These are phyloP conservation scores for Leptinotarsa texana DNA, from an alignment of 1,140 invertebrate genomes.

Conservation along the genomic window DNA sequence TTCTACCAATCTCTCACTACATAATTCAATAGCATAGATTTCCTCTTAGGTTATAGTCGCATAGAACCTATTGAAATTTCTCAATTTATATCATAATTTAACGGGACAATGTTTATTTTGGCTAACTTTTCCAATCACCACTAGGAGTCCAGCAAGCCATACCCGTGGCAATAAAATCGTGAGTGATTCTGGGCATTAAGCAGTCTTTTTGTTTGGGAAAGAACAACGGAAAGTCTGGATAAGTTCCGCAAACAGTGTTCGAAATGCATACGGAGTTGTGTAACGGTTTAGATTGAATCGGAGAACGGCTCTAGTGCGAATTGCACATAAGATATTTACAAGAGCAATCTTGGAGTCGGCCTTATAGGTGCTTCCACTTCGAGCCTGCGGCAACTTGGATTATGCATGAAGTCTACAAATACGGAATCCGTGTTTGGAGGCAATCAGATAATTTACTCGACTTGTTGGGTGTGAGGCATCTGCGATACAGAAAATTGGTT, in stretches of 20 bases:
- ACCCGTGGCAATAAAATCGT: background rate
- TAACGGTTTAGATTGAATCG: slow-evolving; percentile 48
- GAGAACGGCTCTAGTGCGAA: slow-evolving; percentile 44
- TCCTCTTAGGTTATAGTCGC: too few species aligned
- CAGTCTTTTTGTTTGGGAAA: slow-evolving; percentile 1
- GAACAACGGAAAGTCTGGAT: slow-evolving; percentile 26
- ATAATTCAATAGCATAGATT: too few species aligned
- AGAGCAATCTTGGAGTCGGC: slow-evolving; percentile 36
- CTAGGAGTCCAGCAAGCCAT: too few species aligned
- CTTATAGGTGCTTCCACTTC: slow-evolving; percentile 7
- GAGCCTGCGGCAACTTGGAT: slow-evolving; percentile 28
- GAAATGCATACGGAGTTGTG: slow-evolving; percentile 32
- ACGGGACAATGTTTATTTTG: too few species aligned
- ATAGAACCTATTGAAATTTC: too few species aligned
- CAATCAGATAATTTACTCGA: slow-evolving; percentile 43
- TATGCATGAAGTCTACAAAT: slow-evolving; percentile 43
- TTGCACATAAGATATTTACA: slow-evolving; percentile 52
- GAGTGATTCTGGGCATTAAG: background rate
- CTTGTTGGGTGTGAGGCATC: slow-evolving; percentile 29
- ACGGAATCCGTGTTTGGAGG: slow-evolving; percentile 38
- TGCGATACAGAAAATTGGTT: slow-evolving; percentile 21
- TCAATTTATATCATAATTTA: too few species aligned
- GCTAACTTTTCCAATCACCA: too few species aligned
- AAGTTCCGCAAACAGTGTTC: background rate
- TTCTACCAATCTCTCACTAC: too few species aligned